Evolutionary conservation across 2,113 vertebrate genomes (phyloP), one percentile per base, ranked within the genome.

Genomic region (Salvelinus namaycush): DNA sequence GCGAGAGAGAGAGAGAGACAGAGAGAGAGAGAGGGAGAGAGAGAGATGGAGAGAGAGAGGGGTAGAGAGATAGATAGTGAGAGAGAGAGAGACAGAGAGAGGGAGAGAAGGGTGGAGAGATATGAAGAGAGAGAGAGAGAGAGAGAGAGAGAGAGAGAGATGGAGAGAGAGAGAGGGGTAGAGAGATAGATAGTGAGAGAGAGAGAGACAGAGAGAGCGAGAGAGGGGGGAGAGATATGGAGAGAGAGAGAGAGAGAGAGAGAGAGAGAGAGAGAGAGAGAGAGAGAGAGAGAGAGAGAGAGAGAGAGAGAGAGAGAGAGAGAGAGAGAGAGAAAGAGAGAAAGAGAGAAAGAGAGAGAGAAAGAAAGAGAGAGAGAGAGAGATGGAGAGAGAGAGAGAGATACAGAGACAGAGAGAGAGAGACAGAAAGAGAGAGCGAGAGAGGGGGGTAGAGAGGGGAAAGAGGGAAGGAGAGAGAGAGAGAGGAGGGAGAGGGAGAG

Each of bases 261-360:
- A 70, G 73, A 39, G 90, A 87, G 84, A 89, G 80, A 79, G 69
- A 81, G 29, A 44, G 79, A 77, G 69, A 77, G 66, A 91, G 68
- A 81, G 64, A 62, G 72, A 57, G 48, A 8, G 20, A 11, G 59
- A 44, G 31, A 31, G 65, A 27, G 24, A 73, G n/a, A 66, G 64
- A 31, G 14, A 26, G 68, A n/a, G 62, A 26, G 44, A 70, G 22
- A 39, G 39, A 48, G 49, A 62, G 29, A 16, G n/a, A 48, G 48
- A 66, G 4, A n/a, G 5, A 12, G 70, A 48, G 24, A 48, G 34
- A 49, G 51, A 48, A 71, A 20, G 70, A 51, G 12, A n/a, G n/a
- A n/a, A n/a, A n/a, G n/a, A n/a, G n/a, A n/a, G n/a, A n/a, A n/a
- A n/a, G n/a, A n/a, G n/a, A n/a, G n/a, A n/a, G n/a, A n/a, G n/a